These are phyloP conservation scores for Monopterus albus DNA, from an alignment of 2,113 vertebrate species.

Conservation along the genomic window DNA sequence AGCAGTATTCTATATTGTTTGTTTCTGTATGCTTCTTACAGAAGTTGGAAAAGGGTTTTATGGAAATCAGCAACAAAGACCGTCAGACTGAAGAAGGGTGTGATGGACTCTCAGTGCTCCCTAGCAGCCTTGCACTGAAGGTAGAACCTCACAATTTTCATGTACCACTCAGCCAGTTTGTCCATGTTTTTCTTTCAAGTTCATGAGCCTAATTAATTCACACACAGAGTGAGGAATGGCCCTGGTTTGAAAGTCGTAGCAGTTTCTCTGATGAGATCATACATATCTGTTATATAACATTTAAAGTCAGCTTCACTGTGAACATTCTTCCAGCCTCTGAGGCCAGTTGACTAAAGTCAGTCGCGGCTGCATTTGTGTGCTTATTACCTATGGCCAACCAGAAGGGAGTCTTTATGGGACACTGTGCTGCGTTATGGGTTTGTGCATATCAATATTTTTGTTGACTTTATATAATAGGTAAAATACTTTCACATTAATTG, in stretches of 20 bases:
- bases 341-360: constrained; percentile 21
- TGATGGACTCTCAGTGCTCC: constrained; percentile 66
- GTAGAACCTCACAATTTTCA: constrained; percentile 47
- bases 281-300: constrained; percentile 51
- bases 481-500: background rate
- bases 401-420: background rate
- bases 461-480: background rate
- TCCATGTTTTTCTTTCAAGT: background rate
- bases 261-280: constrained; percentile 35
- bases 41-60: constrained; percentile 48
- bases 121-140: constrained; percentile 65
- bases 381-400: background rate
- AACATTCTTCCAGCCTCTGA: constrained; percentile 32
- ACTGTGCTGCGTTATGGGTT: background rate
- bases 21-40: constrained; percentile 31
- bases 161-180: background rate
- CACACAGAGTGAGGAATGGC: background rate
- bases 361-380: background rate
- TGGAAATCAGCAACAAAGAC: constrained; percentile 33
- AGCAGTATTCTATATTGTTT: background rate
- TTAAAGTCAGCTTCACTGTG: constrained; percentile 22
- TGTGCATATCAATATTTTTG: constrained; percentile 6
- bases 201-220: background rate
- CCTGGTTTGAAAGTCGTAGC: background rate
- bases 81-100: constrained; percentile 27